These are phyloP conservation scores for Chrysopa pallens DNA, from an alignment of 1,140 invertebrate species.

Conservation along the genomic window DNA sequence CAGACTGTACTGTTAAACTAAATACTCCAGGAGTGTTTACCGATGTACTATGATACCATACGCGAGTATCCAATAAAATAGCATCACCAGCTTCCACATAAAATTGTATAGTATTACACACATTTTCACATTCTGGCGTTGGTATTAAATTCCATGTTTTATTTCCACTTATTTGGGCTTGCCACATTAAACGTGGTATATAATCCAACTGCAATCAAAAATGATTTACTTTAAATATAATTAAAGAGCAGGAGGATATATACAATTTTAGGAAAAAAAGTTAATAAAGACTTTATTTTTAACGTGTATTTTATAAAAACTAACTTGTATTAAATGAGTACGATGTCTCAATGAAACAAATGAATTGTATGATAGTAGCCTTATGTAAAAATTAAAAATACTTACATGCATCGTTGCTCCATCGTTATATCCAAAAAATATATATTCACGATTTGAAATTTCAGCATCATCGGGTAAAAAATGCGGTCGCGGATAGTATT, in stretches of 20 bases:
- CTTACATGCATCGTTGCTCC: constrained; percentile 86
- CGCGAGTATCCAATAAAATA: constrained; percentile 71
- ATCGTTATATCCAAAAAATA: constrained; percentile 83
- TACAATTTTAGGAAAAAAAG: neutral
- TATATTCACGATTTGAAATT: constrained; percentile 75
- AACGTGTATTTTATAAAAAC: too few species aligned
- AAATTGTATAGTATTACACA: constrained; percentile 55
- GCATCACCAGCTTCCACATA: constrained; percentile 73
- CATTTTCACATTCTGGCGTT: constrained; percentile 70
- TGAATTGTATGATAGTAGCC: too few species aligned
- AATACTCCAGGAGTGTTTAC: constrained; percentile 61
- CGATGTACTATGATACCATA: constrained; percentile 82
- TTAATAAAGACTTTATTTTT: too few species aligned
- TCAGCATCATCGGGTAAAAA: constrained; percentile 82
- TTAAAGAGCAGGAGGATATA: neutral
- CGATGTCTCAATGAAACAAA: neutral
- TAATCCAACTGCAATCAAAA: constrained; percentile 60
- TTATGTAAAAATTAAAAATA: constrained; percentile 27
- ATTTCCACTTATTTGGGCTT: constrained; percentile 72
- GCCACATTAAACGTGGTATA: constrained; percentile 82
- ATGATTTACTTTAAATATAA: neutral
- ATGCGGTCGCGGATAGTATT: constrained; percentile 65
- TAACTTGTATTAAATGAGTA: too few species aligned
- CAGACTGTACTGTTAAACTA: constrained; percentile 79
- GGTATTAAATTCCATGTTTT: constrained; percentile 77